A percentile compares a stretch with the other conserved stretches of the same genome.
Conservation (phyloP, 2,797 vertebrate genomes). For the Sebastes nivosus region DNA sequence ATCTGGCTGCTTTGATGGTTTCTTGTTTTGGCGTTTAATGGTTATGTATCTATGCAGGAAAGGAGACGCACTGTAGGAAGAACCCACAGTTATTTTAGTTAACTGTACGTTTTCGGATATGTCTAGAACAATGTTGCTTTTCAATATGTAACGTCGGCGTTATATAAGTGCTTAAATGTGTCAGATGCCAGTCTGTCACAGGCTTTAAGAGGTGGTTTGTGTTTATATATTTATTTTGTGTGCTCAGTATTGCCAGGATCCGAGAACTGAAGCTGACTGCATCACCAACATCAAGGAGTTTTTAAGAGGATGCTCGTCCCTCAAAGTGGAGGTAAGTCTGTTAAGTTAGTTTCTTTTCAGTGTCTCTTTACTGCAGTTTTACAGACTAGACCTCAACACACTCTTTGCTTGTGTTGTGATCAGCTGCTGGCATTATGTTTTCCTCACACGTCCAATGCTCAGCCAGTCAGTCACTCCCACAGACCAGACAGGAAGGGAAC, state of each 20-base stretch:
- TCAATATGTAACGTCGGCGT: background rate
- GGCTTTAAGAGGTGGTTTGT: conserved; percentile 30
- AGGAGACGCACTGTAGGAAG: conserved; percentile 48
- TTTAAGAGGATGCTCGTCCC: conserved; percentile 88
- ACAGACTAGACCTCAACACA: conserved; percentile 17
- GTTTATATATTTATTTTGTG: conserved; percentile 61
- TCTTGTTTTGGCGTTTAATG: conserved; percentile 39
- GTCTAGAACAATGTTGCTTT: background rate
- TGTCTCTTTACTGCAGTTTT: conserved; percentile 9
- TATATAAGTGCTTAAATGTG: background rate
- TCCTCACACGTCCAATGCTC: conserved; percentile 45
- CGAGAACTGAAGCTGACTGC: conserved; percentile 91
- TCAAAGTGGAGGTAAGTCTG: conserved; percentile 94
- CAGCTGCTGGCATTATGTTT: conserved; percentile 41
- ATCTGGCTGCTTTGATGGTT: conserved; percentile 19
- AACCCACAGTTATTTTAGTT: conserved; percentile 53
- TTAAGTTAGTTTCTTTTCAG: background rate
- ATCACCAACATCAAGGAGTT: conserved; percentile 92
- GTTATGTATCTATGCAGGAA: conserved; percentile 60
- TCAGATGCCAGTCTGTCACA: conserved; percentile 6
- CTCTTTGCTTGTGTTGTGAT: conserved; percentile 48
- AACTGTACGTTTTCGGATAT: conserved; percentile 23
- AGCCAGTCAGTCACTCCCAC: conserved; percentile 41
- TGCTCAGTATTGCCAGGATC: conserved; percentile 89
- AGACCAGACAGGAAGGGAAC: conserved; percentile 20